Conservation (phyloP, 1,140 invertebrate species). For the Drosophila rufa region DNA sequence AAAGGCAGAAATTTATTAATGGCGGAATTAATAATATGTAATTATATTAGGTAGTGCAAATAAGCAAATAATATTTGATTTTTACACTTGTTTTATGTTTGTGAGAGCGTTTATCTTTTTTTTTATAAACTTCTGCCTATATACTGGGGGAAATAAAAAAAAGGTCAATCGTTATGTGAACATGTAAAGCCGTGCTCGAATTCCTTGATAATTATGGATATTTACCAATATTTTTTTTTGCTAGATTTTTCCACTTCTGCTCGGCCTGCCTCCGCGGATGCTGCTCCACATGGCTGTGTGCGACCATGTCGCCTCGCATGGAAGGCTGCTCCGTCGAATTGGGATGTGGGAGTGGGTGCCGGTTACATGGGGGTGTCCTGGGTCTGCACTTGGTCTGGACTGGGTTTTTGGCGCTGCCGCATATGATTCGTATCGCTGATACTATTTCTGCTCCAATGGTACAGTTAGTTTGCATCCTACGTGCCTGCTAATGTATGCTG, state of each 20-base stretch:
- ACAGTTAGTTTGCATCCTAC: conserved; percentile 79
- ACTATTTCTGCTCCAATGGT: conserved; percentile 75
- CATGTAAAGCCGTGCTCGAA: too few relatives aligned
- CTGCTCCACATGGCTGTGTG: conserved; percentile 16
- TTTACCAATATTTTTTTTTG: too few relatives aligned
- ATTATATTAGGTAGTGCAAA: background rate
- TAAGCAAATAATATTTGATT: background rate
- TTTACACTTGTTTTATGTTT: background rate
- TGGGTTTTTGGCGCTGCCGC: conserved; percentile 63
- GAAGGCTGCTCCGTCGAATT: conserved; percentile 13
- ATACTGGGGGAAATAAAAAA: too few relatives aligned
- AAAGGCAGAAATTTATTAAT: background rate
- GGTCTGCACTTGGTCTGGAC: conserved; percentile 38
- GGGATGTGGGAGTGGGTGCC: conserved; percentile 9
- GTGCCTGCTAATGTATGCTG: conserved; percentile 75
- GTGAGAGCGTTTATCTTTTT: too few relatives aligned
- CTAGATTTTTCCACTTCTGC: background rate
- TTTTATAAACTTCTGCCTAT: background rate
- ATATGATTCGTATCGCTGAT: conserved; percentile 81
- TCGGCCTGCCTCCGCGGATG: conserved; percentile 13
- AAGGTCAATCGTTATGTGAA: too few relatives aligned
- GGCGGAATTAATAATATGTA: background rate
- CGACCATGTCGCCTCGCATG: conserved; percentile 21
- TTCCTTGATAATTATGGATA: too few relatives aligned
- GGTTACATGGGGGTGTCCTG: conserved; percentile 6